Conservation (phyloP, 2,113 vertebrate genomes). For the Mellivora capensis region DNA sequence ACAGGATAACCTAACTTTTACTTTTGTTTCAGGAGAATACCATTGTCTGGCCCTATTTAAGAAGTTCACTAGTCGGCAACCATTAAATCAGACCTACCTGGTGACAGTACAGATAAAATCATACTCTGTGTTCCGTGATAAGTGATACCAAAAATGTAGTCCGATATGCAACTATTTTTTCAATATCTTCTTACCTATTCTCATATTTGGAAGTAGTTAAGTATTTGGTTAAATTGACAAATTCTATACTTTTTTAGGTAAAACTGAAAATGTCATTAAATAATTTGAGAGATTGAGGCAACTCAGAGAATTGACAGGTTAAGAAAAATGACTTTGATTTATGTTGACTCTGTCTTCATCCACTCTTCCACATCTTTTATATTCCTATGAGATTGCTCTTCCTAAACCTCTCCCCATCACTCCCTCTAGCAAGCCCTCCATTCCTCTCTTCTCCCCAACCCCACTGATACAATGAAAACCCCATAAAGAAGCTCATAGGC, state of each 20-base stretch:
- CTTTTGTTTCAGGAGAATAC: no score
- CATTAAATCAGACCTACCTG: not conserved
- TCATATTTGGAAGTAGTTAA: not conserved
- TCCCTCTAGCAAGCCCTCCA: not conserved
- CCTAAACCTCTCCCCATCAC: no score
- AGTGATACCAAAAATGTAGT: not conserved
- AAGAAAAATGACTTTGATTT: not conserved
- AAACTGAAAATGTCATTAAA: not conserved
- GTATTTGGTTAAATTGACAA: not conserved
- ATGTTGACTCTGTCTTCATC: not conserved
- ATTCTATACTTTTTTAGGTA: not conserved
- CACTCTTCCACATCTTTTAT: not conserved
- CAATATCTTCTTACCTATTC: not conserved
- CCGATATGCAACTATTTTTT: no score
- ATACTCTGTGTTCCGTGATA: rapidly evolving
- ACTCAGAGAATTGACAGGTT: not conserved
- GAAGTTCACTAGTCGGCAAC: no score
- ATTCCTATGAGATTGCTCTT: no score
- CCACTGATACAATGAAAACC: rapidly evolving
- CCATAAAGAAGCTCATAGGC: not conserved
- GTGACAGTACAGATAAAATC: not conserved
- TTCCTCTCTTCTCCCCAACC: rapidly evolving
- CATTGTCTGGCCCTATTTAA: no score
- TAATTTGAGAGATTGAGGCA: not conserved
- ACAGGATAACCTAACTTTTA: no score